Evolutionary conservation across 2,113 vertebrate genomes (phyloP), one percentile per base, ranked within the genome.

Genomic region (Nannobrachium achirus): DNA sequence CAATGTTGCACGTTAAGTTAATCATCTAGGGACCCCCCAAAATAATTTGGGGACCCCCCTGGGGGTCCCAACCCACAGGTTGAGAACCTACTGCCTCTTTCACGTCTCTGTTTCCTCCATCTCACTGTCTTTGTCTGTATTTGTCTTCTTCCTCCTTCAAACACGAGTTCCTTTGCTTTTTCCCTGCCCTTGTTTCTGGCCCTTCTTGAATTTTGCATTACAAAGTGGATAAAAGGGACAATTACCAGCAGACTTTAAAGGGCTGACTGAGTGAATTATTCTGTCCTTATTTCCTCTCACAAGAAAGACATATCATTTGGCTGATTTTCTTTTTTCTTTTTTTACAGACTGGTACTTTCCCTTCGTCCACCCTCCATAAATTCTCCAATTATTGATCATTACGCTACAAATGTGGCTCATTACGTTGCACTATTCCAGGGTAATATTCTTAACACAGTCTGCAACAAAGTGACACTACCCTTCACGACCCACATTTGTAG

Each of bases 341-440:
- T 33, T 33, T 33, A 87, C 15, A 49, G 70, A 66, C 33, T 41
- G 69, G 71, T 63, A 53, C 71, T 71, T 83, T 86, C 79, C 71
- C 91, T 56, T 83, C 0, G 62, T 80, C 42, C 66, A 85, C 77
- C 56, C 69, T 82, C 46, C 62, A 83, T 80, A 72, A 48, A 91
- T 75, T 82, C 77, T 80, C 85, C 75, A 79, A 68, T 86, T 90
- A 85, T 0, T 0, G 77, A 88, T 79, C 72, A 75, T 88, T 85
- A 77, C 66, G 86, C 50, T 38, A 56, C n/a, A 59, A 81, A 74
- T 72, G 74, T 41, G 75, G 38, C 80, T 76, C 84, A 88, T 88
- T 87, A 83, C 73, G 63, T 74, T 61, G 79, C 67, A 65, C 68
- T 60, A 61, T 81, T 82, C 70, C 76, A 77, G 72, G 67, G 75